A percentile compares a stretch with the other conserved stretches of the same genome.
Evolutionary conservation across 2,888 invertebrate species (phyloP).

Genomic region (Octonoba sinensis): DNA sequence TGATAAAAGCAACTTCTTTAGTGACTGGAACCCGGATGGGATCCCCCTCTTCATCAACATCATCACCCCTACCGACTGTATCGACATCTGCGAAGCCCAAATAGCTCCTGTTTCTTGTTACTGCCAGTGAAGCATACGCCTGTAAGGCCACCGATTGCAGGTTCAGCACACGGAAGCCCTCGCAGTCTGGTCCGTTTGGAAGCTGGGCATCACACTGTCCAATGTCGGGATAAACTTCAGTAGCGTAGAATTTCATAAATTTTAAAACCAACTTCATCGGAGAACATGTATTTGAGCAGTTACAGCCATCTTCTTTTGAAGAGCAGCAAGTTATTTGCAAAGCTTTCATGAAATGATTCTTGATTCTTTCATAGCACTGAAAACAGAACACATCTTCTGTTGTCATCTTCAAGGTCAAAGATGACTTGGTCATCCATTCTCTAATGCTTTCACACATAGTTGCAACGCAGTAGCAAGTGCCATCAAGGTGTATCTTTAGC

Average conservation of each 20-base stretch:
- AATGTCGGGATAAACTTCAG: constrained; percentile 16
- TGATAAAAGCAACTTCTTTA: constrained; percentile 18
- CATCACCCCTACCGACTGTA: neutral
- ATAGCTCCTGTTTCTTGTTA: constrained; percentile 4
- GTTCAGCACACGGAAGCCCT: constrained; percentile 32
- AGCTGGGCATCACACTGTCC: neutral
- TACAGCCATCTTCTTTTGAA: neutral
- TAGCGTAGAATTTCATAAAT: constrained; percentile 39
- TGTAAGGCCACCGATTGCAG: constrained; percentile 40
- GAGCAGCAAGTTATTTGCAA: neutral
- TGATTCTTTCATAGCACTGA: constrained; percentile 10
- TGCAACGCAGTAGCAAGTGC: constrained; percentile 7
- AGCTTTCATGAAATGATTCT: constrained; percentile 1
- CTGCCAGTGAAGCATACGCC: constrained; percentile 37
- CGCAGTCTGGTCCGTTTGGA: neutral
- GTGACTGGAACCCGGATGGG: constrained; percentile 42
- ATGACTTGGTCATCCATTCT: constrained; percentile 36
- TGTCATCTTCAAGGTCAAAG: constrained; percentile 24
- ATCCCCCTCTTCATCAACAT: constrained; percentile 31
- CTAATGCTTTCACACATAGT: constrained; percentile 8
- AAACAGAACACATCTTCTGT: constrained; percentile 13
- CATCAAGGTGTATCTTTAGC: neutral
- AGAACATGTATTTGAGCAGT: constrained; percentile 12
- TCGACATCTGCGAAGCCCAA: neutral
- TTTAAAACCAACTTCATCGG: constrained; percentile 28